Percentiles rank a stretch among this genome's conserved stretches.
Evolutionary conservation across 2,113 vertebrate species (phyloP).

Genomic region (Mormoops blainvillei): DNA sequence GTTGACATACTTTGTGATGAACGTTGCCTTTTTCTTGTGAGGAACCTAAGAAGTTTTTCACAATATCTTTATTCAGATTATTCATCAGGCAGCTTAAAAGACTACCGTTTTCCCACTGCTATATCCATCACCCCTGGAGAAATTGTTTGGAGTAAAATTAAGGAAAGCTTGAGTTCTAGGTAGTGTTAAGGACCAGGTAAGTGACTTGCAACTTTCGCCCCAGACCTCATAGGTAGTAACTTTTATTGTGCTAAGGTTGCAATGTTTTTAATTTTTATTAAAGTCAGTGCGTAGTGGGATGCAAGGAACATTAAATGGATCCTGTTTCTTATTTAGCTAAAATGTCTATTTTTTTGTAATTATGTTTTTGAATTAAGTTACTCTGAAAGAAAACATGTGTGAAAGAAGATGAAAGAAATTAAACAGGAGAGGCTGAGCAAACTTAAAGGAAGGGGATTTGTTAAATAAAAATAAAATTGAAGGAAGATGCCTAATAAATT

Average conservation of each 20-base stretch:
- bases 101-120: background rate
- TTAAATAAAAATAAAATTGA: background rate
- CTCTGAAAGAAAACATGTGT: background rate
- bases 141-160: background rate
- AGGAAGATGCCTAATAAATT: background rate
- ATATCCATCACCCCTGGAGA: background rate
- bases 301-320: background rate
- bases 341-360: background rate
- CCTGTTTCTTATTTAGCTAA: background rate
- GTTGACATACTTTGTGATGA: background rate
- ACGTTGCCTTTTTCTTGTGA: background rate
- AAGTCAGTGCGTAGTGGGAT: background rate
- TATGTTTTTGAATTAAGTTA: background rate
- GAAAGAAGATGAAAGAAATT: background rate
- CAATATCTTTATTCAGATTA: background rate
- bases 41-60: background rate
- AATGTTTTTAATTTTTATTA: background rate
- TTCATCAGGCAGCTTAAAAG: background rate
- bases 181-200: background rate
- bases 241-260: background rate
- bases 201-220: background rate
- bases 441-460: background rate
- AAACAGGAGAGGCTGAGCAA: background rate
- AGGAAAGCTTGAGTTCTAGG: background rate
- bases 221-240: background rate